phyloP scores from a whole-genome alignment of 1,140 invertebrate species.

The Drosophila arizonae region DNA sequence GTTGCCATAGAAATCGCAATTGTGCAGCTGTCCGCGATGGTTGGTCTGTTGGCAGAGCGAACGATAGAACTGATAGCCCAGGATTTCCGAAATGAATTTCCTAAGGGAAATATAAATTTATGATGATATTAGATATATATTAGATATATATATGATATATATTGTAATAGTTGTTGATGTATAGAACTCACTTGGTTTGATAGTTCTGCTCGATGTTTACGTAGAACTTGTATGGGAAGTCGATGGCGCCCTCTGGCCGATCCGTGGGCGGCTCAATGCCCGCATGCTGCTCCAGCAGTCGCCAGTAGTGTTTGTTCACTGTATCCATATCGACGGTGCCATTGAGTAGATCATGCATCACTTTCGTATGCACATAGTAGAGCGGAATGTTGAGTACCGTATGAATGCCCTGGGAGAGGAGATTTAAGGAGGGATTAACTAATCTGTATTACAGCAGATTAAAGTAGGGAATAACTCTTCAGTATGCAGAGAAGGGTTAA shows the following conservation, averaged over 20 bases:
- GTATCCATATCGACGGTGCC: slow-evolving; percentile 79
- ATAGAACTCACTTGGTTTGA: slow-evolving; percentile 74
- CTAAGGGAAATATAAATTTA: slow-evolving; percentile 21
- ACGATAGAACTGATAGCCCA: slow-evolving; percentile 84
- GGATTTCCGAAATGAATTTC: slow-evolving; percentile 75
- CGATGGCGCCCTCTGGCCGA: slow-evolving; percentile 85
- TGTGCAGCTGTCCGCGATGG: slow-evolving; percentile 84
- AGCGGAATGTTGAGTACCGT: slow-evolving; percentile 71
- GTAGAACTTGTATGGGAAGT: slow-evolving; percentile 84
- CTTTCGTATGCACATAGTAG: slow-evolving; percentile 77
- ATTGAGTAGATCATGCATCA: slow-evolving; percentile 71
- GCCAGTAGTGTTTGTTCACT: slow-evolving; percentile 86
- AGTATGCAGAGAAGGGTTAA: not conserved
- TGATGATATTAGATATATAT: not conserved
- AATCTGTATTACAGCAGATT: too few species aligned
- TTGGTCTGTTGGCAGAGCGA: slow-evolving; percentile 85
- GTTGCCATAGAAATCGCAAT: slow-evolving; percentile 85
- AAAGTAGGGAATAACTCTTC: too few species aligned
- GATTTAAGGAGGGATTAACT: not conserved
- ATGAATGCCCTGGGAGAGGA: slow-evolving; percentile 60
- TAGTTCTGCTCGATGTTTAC: slow-evolving; percentile 72
- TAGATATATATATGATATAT: too few species aligned
- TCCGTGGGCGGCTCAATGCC: slow-evolving; percentile 85
- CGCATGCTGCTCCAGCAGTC: slow-evolving; percentile 84
- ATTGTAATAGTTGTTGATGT: too few species aligned